Conservation (phyloP, 2,888 invertebrate species). For the Drosophila parthenogenetica region DNA sequence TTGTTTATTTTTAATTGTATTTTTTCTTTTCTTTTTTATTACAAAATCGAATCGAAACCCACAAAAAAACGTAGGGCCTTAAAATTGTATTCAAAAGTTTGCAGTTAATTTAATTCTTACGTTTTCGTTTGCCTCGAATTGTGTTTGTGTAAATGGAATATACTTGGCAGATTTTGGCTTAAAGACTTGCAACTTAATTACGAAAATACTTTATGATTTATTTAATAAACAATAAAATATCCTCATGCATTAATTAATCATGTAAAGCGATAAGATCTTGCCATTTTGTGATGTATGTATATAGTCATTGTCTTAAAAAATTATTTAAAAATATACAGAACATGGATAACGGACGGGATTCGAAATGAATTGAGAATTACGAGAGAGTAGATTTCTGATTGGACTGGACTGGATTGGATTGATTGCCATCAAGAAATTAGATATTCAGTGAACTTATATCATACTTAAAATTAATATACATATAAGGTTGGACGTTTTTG, state of each 20-base stretch:
- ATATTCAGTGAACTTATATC: slow-evolving; percentile 59
- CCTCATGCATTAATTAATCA: slow-evolving; percentile 36
- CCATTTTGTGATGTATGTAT: slow-evolving; percentile 31
- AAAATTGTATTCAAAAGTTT: slow-evolving; percentile 53
- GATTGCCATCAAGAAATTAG: slow-evolving; percentile 30
- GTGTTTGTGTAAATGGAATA: slow-evolving; percentile 21
- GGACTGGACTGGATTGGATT: neutral
- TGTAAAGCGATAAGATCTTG: slow-evolving; percentile 46
- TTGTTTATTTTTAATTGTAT: slow-evolving; percentile 46
- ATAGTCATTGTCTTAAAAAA: slow-evolving; percentile 45
- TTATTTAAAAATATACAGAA: slow-evolving; percentile 57
- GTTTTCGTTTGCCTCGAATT: slow-evolving; percentile 39
- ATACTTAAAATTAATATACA: slow-evolving; percentile 72
- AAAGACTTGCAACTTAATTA: slow-evolving; percentile 35
- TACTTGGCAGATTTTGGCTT: slow-evolving; percentile 27
- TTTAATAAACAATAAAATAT: slow-evolving; percentile 82
- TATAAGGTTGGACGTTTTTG: slow-evolving; percentile 72
- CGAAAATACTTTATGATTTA: slow-evolving; percentile 80
- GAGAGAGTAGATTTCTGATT: slow-evolving; percentile 1
- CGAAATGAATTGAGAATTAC: slow-evolving; percentile 16
- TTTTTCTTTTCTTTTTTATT: slow-evolving; percentile 59
- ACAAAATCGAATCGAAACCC: slow-evolving; percentile 75
- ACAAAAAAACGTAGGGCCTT: slow-evolving; percentile 48
- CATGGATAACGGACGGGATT: slow-evolving; percentile 44
- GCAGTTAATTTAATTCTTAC: slow-evolving; percentile 24